Conservation (phyloP, 2,797 vertebrate species). For the Gobio occitaniae region DNA sequence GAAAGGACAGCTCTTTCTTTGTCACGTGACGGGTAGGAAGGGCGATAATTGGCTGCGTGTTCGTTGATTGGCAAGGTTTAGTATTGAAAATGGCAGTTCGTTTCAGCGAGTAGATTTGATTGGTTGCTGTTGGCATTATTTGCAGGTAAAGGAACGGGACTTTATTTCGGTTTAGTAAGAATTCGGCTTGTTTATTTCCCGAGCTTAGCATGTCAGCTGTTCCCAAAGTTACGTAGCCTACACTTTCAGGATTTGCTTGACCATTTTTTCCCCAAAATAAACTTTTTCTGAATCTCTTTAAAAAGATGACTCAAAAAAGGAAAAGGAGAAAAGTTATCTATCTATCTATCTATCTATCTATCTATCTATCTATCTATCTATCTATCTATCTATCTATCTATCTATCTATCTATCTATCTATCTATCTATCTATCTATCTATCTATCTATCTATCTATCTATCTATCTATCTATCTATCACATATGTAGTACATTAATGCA, state of each 20-base stretch:
- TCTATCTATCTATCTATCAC: constrained; percentile 59
- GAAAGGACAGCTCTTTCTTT: constrained; percentile 72
- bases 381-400: constrained; percentile 50
- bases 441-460: constrained; percentile 56
- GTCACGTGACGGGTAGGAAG: constrained; percentile 83
- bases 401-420: constrained; percentile 63
- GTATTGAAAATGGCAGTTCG: constrained; percentile 88
- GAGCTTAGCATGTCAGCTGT: constrained; percentile 58
- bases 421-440: constrained; percentile 62
- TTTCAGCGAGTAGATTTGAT: constrained; percentile 82
- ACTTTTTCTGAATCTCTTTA: neutral
- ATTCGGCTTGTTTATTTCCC: constrained; percentile 51
- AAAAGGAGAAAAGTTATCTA: neutral
- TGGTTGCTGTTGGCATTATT: constrained; percentile 80
- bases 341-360: constrained; percentile 47
- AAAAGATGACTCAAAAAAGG: neutral
- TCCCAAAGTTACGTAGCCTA: constrained; percentile 45
- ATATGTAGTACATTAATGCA: constrained; percentile 1
- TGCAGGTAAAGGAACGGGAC: constrained; percentile 85
- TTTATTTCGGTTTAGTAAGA: constrained; percentile 65
- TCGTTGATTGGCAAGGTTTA: constrained; percentile 85
- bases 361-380: constrained; percentile 19
- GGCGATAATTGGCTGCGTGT: constrained; percentile 83
- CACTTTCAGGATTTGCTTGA: constrained; percentile 28
- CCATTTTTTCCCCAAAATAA: constrained; percentile 19